A percentile compares a stretch with the other conserved stretches of the same genome.
These are phyloP conservation scores for Andricus curvator DNA, from an alignment of 2,888 invertebrate species.

Conservation along the genomic window DNA sequence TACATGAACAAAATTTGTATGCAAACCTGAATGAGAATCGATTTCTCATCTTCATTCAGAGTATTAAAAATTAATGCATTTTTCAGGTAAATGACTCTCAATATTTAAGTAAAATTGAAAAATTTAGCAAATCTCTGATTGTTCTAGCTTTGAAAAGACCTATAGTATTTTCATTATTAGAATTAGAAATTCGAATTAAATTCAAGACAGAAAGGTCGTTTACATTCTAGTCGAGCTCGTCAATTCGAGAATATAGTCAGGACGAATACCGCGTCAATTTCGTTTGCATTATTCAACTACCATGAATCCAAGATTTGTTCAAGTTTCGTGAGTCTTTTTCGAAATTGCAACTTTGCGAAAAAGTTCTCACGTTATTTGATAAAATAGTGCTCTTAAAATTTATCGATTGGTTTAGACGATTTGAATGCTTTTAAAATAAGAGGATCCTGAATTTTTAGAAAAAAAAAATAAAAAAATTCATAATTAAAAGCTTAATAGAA, in stretches of 20 bases:
- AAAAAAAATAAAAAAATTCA: too few species aligned
- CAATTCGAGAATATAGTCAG: background rate
- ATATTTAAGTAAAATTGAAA: background rate
- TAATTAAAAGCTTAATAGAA: too few species aligned
- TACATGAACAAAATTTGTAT: too few species aligned
- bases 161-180: background rate
- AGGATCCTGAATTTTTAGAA: too few species aligned
- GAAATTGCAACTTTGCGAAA: background rate
- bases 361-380: background rate
- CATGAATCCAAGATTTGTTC: conserved; percentile 1
- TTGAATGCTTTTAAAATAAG: too few species aligned
- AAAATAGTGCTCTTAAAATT: background rate
- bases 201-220: background rate
- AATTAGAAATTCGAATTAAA: background rate
- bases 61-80: background rate
- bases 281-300: conserved; percentile 4
- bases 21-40: too few species aligned
- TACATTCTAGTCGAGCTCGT: background rate
- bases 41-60: background rate
- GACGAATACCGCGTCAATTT: background rate
- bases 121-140: background rate
- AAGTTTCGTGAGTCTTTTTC: conserved; percentile 2
- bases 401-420: background rate
- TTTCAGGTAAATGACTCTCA: background rate
- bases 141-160: background rate